Base-by-base conservation (phyloP, 2,797 vertebrate genomes). In the Sebastolobus alascanus region DNA sequence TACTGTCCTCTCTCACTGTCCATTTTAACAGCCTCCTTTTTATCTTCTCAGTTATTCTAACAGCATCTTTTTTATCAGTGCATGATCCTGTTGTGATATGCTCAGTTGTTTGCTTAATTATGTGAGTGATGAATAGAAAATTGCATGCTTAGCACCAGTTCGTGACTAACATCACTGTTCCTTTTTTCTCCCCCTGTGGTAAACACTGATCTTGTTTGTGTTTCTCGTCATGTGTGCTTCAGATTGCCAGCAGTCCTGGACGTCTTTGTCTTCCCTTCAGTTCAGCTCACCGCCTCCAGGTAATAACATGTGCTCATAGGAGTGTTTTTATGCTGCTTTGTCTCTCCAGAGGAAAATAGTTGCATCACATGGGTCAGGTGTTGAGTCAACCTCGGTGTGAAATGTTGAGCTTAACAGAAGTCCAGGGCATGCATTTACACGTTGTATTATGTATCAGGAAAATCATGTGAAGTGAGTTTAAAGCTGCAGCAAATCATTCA, bases 231-330 rank as follows among this genome's bases (percentile, higher is more conserved):
- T 75, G 12, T 86, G 68, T 66, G 37, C 70, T 60, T 72, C 88
- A 96, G 95, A 95, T 77, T 82, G 77, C 65, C 93, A 96, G 80
- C 94, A 93, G 80, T 96, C 96, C 78, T 96, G 94, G 96, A 93
- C 95, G 31, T 96, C 97, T 71, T 86, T 96, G 84, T 94, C 95
- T 18, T 55, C 94, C 61, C 85, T 96, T 74, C 95, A 96, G 73
- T 93, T 94, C 92, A 95, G 82, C 6, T 90, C 91, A 46, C 90
- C 94, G 11, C 82, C 91, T 89, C 90, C 95, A 96, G 97, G 97
- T 97, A 95, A 95, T 64, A 0, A 27, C 22, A 40, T 20, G 18
- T 50, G 37, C 75, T 55, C 6, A 29, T 40, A 8, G 29, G 4
- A 52, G 9, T 38, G 38, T 75, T 31, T 59, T 22, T 22, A 22